Base-by-base conservation (phyloP, 2,113 vertebrate species). In the Phainopepla nitens region DNA sequence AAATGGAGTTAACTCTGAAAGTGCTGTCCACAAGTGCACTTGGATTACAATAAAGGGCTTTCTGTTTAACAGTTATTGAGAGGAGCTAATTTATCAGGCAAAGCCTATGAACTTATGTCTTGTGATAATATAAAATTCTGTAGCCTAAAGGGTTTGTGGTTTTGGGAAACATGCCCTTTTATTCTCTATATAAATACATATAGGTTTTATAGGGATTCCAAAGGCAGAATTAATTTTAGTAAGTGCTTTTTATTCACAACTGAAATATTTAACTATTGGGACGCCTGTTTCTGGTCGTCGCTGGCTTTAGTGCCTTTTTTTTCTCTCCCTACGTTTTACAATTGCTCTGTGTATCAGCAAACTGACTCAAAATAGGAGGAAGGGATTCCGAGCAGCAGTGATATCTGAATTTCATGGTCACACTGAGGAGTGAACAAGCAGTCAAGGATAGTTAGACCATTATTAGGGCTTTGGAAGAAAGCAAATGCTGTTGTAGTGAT, bases 1-100 rank as follows among this genome's bases (percentile, higher is more conserved):
- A 94, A 97, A 96, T 69, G 91, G 96, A 98, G 97, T 98, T 98
- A 97, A 97, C 97, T 98, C 94, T 97, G 96, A 78, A 97, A 96
- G 96, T 98, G 97, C 97, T 97, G 96, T 96, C 83, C 68, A 60
- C 84, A 79, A 96, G 95, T 82, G 79, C 94, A 90, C 82, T 89
- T 94, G 91, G 89, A 87, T 97, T 96, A 81, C 69, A 86, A 96
- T 90, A 82, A 94, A 96, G 92, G 90, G 85, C 84, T 97, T 94
- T 96, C 92, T 93, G 61, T 54, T 61, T 93, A 96, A 96, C 77
- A 49, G 23, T 82, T 92, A 95, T 42, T 90, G 85, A 96, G 95
- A 92, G 93, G 65, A 82, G 75, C 71, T 95, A 78, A 96, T 98
- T 95, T 90, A 96, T 84, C 80, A 91, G 60, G 53, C 83, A 94